These are phyloP conservation scores for Chironomus striatipennis DNA, from an alignment of 1,140 invertebrate genomes.

Conservation along the genomic window DNA sequence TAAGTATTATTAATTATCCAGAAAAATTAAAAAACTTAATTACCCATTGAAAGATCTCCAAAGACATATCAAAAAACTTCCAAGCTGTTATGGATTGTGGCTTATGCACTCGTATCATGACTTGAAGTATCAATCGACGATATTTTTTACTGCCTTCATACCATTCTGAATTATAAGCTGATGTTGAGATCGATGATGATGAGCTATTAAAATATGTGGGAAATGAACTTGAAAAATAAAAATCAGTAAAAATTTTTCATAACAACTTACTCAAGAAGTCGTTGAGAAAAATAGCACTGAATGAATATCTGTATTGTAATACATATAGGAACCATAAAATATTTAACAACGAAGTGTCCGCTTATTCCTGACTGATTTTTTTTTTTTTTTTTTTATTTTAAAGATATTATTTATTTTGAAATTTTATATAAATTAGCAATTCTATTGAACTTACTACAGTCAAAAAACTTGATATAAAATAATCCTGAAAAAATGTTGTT, in stretches of 20 bases:
- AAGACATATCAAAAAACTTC: neutral
- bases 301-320: neutral
- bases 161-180: too few relatives aligned
- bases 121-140: neutral
- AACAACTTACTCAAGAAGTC: neutral
- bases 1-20: too few relatives aligned
- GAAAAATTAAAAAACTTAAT: too few relatives aligned
- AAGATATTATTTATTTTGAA: neutral
- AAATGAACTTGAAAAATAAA: too few relatives aligned
- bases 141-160: neutral
- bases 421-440: neutral
- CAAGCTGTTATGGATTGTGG: neutral
- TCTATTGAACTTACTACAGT: neutral
- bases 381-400: too few relatives aligned
- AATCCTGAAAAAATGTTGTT: neutral
- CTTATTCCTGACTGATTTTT: neutral
- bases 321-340: neutral
- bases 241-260: too few relatives aligned
- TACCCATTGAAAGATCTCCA: neutral
- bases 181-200: neutral
- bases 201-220: neutral
- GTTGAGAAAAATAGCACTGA: neutral
- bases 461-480: neutral
- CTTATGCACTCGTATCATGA: neutral
- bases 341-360: neutral